These are phyloP conservation scores for Dolomedes plantarius DNA, from an alignment of 2,888 invertebrate species.

Conservation along the genomic window DNA sequence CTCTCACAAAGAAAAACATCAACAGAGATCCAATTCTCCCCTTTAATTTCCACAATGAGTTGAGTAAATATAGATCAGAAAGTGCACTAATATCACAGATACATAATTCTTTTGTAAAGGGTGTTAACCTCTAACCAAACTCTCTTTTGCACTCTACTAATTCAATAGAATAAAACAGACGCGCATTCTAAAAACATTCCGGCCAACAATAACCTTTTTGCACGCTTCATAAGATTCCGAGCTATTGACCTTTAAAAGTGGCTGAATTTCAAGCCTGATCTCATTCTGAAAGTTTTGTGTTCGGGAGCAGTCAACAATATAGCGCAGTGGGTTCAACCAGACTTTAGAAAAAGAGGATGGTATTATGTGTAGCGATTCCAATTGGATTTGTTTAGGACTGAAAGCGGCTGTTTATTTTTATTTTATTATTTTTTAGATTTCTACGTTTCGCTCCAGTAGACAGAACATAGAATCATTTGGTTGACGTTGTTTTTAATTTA, in stretches of 20 bases:
- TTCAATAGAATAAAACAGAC: neutral
- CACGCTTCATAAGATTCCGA: slow-evolving; percentile 23
- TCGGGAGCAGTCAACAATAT: slow-evolving; percentile 7
- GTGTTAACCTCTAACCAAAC: slow-evolving; percentile 1
- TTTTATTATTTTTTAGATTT: no score
- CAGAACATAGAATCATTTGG: neutral
- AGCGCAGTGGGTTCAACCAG: neutral
- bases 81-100: neutral
- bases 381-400: slow-evolving; percentile 2
- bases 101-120: neutral
- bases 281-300: slow-evolving; percentile 12
- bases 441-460: neutral
- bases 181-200: neutral
- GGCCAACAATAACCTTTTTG: slow-evolving; percentile 18
- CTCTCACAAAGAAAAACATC: no score
- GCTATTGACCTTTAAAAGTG: slow-evolving; percentile 33
- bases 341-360: neutral
- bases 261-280: slow-evolving; percentile 29
- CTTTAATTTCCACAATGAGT: neutral
- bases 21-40: no score
- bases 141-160: slow-evolving; percentile 13
- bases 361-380: neutral
- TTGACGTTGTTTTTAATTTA: neutral
- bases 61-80: neutral
- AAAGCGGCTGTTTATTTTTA: neutral